phyloP scores from a whole-genome alignment of 2,113 vertebrate genomes.

The Cercocebus atys region DNA sequence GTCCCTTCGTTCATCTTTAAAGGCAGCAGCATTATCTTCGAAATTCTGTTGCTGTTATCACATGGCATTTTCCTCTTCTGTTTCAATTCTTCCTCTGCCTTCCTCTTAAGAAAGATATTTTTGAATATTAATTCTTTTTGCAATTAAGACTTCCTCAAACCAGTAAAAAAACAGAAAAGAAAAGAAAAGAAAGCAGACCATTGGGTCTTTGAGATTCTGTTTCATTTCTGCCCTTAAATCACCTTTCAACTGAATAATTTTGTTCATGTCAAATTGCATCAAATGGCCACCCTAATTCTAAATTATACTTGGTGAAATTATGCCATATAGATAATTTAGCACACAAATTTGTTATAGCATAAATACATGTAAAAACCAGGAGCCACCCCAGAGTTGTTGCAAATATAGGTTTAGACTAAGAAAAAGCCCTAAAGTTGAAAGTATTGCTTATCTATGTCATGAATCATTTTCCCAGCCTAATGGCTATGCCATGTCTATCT shows the following conservation, averaged over 20 bases:
- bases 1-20: not conserved
- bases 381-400: not conserved
- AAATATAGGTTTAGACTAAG: not conserved
- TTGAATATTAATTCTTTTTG: slow-evolving; percentile 7
- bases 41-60: not conserved
- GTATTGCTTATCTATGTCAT: not conserved
- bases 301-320: not conserved
- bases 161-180: not conserved
- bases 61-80: not conserved
- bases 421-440: not conserved
- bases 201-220: not conserved
- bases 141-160: not conserved
- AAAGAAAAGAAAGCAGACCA: not conserved
- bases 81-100: not conserved
- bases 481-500: not conserved
- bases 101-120: not conserved
- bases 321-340: not conserved
- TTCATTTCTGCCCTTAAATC: not conserved
- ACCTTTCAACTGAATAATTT: not conserved
- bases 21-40: not conserved
- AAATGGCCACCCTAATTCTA: not conserved
- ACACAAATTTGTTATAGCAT: not conserved
- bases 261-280: not conserved
- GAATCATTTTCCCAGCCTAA: not conserved
- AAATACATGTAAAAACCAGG: not conserved